phyloP scores from a whole-genome alignment of 2,797 vertebrate genomes.

The Muscicapa striata region DNA sequence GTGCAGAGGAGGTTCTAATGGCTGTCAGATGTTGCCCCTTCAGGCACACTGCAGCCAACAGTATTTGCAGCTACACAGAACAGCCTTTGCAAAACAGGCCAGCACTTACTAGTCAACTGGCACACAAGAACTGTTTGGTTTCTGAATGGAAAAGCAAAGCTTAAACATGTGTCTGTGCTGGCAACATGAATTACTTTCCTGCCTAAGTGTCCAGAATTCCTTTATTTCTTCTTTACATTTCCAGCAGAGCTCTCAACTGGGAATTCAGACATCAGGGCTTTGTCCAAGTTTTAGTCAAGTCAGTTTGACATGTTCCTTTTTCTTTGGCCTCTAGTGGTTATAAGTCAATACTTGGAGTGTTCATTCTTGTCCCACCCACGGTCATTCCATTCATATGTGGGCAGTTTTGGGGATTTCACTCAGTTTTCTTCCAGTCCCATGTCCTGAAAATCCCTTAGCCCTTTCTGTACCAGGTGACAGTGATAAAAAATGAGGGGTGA shows the following conservation, averaged over 20 bases:
- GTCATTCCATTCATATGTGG: constrained; percentile 40
- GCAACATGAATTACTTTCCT: constrained; percentile 53
- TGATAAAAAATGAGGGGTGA: background rate
- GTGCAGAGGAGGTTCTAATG: background rate
- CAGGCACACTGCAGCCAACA: background rate
- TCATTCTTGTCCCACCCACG: background rate
- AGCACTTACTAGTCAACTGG: background rate
- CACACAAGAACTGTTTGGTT: background rate
- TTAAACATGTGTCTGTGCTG: constrained; percentile 58
- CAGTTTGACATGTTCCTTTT: constrained; percentile 45
- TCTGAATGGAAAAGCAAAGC: constrained; percentile 60
- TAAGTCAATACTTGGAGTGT: constrained; percentile 41
- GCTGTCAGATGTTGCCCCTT: background rate
- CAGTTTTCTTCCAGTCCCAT: constrained; percentile 9
- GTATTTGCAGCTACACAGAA: background rate
- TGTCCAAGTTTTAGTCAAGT: constrained; percentile 43
- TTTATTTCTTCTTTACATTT: constrained; percentile 55
- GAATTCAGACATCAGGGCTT: constrained; percentile 7
- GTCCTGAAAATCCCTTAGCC: constrained; percentile 33
- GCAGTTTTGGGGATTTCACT: constrained; percentile 3
- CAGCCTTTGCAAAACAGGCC: constrained; percentile 1
- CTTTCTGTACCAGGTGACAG: background rate
- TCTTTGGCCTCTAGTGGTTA: constrained; percentile 17
- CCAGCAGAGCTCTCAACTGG: constrained; percentile 32
- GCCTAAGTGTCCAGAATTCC: constrained; percentile 25